Conservation (phyloP, 37 sponge, comb jelly and placozoan species). For the Theonella swinhoei region DNA sequence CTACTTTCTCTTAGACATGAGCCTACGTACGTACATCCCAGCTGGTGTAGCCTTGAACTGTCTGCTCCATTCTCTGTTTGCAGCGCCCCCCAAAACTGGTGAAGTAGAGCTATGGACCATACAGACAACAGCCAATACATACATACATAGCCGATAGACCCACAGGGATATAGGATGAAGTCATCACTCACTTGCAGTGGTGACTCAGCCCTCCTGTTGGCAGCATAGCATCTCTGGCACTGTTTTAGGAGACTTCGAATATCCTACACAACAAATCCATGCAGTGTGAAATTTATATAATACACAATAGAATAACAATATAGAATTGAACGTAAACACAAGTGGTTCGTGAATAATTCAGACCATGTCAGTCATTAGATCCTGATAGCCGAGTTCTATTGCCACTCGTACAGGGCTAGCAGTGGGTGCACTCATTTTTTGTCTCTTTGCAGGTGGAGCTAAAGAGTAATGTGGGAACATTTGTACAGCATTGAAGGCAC, state of each 20-base stretch:
- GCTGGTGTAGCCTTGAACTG: conserved; percentile 18
- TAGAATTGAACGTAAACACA: not conserved
- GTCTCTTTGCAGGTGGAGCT: conserved; percentile 2
- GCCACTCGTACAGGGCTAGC: conserved; percentile 65
- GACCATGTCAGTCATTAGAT: conserved; percentile 84
- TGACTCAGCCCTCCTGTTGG: conserved; percentile 64
- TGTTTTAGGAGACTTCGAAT: conserved; percentile 72
- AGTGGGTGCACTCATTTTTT: conserved; percentile 51
- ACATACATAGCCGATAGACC: not conserved
- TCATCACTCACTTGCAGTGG: conserved; percentile 59
- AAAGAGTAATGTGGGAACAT: too few species aligned
- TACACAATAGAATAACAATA: conserved; percentile 2
- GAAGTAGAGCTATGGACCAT: conserved; percentile 43
- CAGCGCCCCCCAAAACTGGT: conserved; percentile 70
- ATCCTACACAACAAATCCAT: conserved; percentile 50
- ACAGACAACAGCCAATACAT: not conserved
- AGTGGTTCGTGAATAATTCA: not conserved
- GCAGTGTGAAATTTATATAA: not conserved
- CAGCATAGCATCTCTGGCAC: conserved; percentile 83
- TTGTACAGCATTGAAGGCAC: too few species aligned
- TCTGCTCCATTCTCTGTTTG: conserved; percentile 36
- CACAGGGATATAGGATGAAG: not conserved
- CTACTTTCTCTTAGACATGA: too few species aligned
- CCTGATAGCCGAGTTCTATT: conserved; percentile 75
- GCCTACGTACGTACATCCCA: conserved; percentile 93